Evolutionary conservation across 2,888 invertebrate species (phyloP).

Genomic region (Pheosia tremula): DNA sequence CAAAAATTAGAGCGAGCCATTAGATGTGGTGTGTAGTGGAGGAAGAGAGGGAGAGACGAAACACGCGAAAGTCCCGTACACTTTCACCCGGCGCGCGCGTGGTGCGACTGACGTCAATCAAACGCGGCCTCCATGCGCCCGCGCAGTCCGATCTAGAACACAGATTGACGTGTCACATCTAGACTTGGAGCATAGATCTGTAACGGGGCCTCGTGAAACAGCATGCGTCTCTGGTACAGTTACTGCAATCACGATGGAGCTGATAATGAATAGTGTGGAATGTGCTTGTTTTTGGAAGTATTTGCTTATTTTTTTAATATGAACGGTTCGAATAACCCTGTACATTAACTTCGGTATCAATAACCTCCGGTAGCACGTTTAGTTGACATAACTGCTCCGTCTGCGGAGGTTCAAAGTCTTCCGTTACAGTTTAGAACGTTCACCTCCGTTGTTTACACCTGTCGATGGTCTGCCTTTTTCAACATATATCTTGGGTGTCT

Average conservation of each 20-base stretch:
- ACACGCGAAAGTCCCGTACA: conserved; percentile 54
- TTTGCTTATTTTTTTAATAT: background rate
- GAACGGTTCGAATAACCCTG: background rate
- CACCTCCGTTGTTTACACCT: background rate
- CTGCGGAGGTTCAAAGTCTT: conserved; percentile 4
- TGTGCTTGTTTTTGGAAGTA: background rate
- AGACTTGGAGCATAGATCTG: conserved; percentile 14
- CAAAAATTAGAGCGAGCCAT: conserved; percentile 34
- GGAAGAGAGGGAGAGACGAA: conserved; percentile 29
- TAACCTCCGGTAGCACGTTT: background rate
- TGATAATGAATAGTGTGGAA: background rate
- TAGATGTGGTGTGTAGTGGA: conserved; percentile 23
- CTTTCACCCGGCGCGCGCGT: conserved; percentile 49
- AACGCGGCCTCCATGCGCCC: conserved; percentile 28
- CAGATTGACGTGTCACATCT: conserved; percentile 13
- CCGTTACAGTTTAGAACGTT: background rate
- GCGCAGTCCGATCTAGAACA: conserved; percentile 12
- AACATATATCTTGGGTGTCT: too few species aligned
- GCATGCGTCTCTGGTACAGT: conserved; percentile 23
- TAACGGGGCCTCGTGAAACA: conserved; percentile 31
- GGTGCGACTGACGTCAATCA: conserved; percentile 40
- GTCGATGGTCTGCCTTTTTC: too few species aligned
- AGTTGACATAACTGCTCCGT: conserved; percentile 5
- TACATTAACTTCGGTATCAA: background rate
- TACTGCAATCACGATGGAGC: conserved; percentile 19